Conservation (phyloP, 2,888 invertebrate species). For the Drosophila niveifrons region DNA sequence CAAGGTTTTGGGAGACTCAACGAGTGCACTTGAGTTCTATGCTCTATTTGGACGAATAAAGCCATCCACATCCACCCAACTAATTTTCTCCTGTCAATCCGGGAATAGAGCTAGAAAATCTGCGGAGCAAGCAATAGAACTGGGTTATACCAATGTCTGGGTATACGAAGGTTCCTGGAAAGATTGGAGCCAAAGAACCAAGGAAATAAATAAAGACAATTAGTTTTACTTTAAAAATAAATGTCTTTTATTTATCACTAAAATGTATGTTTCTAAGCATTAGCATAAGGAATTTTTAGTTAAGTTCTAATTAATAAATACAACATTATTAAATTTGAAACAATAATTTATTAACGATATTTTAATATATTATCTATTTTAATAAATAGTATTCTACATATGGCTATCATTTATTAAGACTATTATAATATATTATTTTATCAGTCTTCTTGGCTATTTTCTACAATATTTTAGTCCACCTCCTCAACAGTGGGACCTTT, state of each 20-base stretch:
- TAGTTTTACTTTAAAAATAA: not conserved
- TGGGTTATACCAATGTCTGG: constrained; percentile 78
- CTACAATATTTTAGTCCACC: constrained; percentile 38
- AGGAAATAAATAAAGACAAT: constrained; percentile 29
- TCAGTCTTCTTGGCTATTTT: no score
- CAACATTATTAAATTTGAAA: not conserved
- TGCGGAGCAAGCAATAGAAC: constrained; percentile 85
- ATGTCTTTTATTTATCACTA: not conserved
- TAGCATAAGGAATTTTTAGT: not conserved
- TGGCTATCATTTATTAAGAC: not conserved
- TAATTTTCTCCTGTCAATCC: constrained; percentile 22
- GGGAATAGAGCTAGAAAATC: constrained; percentile 15
- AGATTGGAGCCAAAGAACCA: constrained; percentile 82
- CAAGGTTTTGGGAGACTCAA: constrained; percentile 68
- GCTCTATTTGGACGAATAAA: constrained; percentile 10
- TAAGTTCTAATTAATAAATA: not conserved
- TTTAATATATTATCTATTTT: not conserved
- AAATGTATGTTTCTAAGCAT: not conserved
- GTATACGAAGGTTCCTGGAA: constrained; percentile 83
- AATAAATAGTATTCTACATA: not conserved
- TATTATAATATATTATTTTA: no score
- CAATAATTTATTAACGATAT: no score
- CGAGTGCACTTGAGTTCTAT: constrained; percentile 2
- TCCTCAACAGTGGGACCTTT: constrained; percentile 60
- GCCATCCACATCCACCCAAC: constrained; percentile 81